phyloP scores from a whole-genome alignment of 1,140 invertebrate species.

The Drosophila ohnishii region DNA sequence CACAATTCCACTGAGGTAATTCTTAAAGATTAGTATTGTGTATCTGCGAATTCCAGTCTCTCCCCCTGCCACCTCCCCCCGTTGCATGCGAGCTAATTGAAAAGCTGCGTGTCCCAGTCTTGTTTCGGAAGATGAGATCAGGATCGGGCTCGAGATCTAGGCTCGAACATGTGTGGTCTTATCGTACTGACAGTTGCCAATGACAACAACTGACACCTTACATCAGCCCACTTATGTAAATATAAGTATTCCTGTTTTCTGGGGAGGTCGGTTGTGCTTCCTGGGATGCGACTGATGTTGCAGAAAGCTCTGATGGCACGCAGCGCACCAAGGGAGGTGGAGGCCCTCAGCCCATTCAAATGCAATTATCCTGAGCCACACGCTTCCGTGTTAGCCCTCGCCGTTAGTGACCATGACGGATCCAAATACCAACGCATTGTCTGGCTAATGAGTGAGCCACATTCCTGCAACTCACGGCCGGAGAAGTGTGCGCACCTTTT shows the following conservation, averaged over 20 bases:
- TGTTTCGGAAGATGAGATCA: conserved; percentile 4
- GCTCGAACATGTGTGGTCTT: conserved; percentile 52
- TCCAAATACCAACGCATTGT: conserved; percentile 46
- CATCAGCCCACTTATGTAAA: conserved; percentile 42
- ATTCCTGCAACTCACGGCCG: conserved; percentile 45
- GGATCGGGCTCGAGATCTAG: not conserved
- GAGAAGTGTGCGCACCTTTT: conserved; percentile 33
- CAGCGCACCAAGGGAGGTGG: not conserved
- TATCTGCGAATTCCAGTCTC: conserved; percentile 47
- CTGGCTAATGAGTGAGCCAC: conserved; percentile 37
- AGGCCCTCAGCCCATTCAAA: not conserved
- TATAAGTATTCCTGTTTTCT: not conserved
- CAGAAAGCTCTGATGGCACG: not conserved
- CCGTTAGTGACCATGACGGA: conserved; percentile 19
- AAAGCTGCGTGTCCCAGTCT: conserved; percentile 53
- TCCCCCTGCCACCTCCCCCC: not conserved
- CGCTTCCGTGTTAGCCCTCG: conserved; percentile 14
- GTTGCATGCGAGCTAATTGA: conserved; percentile 64
- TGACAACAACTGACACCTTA: conserved; percentile 63
- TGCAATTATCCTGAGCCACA: conserved; percentile 13
- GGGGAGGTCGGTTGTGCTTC: not conserved
- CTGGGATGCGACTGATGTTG: not conserved
- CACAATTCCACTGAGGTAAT: conserved; percentile 23
- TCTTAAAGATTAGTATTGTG: conserved; percentile 39
- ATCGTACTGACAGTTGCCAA: conserved; percentile 56